Base-by-base conservation (phyloP, 1,140 invertebrate species). In the Ephestia elutella region DNA sequence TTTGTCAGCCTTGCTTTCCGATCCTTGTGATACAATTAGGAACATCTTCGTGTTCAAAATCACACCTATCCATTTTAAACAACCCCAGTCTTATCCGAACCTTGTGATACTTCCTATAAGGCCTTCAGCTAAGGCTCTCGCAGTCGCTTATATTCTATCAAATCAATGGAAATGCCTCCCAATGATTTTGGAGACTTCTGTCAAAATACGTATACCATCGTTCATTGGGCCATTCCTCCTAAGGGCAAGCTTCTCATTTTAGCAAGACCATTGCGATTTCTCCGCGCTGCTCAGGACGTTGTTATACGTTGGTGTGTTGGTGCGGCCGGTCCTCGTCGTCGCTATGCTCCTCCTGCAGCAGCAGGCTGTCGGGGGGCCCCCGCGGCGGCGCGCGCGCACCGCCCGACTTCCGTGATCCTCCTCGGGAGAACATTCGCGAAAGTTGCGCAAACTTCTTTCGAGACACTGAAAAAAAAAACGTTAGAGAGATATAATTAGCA, bases 401-500 rank as follows among this genome's bases (percentile, higher is more conserved):
- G 59, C 90, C 90, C n/a, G 90, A 92, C n/a, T 89, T 90, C 44
- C 91, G 89, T 60, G 93, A 92, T 78, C 94, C 95, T 51, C 91
- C 90, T 35, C 94, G 91, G 4, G 93, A 92, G 75, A 96, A 96
- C 61, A 96, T 93, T 68, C 92, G 90, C 2, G 94, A 94, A 59
- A 96, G 86, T 79, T 95, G 94, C 35, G 94, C 91, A 86, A 96
- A 95, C 85, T 96, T 96, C 74, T 94, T 94, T 56, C 93, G 91
- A 8, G 95, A 96, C 70, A 94, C 93, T 94, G 79, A 10, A 87
- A 79, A 72, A 32, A 32, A 1, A 32, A 25, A 25, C 21, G 21
- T 25, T 25, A n/a, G n/a, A n/a, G n/a, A n/a, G n/a, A n/a, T n/a
- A n/a, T n/a, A n/a, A n/a, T n/a, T n/a, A n/a, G n/a, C n/a, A n/a